phyloP scores from a whole-genome alignment of 2,888 invertebrate species.

The Drosophila heteroneura region DNA sequence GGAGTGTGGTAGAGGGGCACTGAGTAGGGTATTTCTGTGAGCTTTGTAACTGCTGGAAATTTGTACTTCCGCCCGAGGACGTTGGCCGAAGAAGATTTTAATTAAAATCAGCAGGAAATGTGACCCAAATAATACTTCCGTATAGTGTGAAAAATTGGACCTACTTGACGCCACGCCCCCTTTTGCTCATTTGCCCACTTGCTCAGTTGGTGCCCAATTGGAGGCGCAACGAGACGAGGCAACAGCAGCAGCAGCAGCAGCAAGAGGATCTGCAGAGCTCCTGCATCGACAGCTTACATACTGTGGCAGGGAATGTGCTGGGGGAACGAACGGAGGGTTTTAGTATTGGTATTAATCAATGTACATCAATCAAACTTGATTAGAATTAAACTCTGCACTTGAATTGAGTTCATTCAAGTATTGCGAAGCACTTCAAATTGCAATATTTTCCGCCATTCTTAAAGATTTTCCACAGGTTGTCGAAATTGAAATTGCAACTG shows the following conservation, averaged over 20 bases:
- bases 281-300: neutral
- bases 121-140: conserved; percentile 82
- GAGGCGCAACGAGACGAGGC: conserved; percentile 31
- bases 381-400: neutral
- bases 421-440: neutral
- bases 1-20: neutral
- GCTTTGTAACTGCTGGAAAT: conserved; percentile 71
- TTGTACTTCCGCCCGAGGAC: conserved; percentile 71
- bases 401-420: neutral
- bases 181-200: conserved; percentile 36
- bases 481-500: neutral
- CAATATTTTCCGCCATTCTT: neutral
- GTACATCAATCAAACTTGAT: conserved; percentile 18
- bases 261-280: neutral
- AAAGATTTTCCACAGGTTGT: neutral
- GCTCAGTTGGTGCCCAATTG: conserved; percentile 69
- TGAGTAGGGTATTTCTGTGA: conserved; percentile 41
- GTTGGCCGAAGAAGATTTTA: conserved; percentile 69
- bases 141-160: conserved; percentile 75
- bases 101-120: conserved; percentile 81
- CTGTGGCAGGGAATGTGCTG: neutral
- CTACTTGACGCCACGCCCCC: conserved; percentile 18
- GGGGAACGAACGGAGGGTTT: neutral
- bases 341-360: conserved; percentile 28
- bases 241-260: conserved; percentile 1